Conservation (phyloP, 2,797 vertebrate genomes). For the Triplophysa yarkandensis region DNA sequence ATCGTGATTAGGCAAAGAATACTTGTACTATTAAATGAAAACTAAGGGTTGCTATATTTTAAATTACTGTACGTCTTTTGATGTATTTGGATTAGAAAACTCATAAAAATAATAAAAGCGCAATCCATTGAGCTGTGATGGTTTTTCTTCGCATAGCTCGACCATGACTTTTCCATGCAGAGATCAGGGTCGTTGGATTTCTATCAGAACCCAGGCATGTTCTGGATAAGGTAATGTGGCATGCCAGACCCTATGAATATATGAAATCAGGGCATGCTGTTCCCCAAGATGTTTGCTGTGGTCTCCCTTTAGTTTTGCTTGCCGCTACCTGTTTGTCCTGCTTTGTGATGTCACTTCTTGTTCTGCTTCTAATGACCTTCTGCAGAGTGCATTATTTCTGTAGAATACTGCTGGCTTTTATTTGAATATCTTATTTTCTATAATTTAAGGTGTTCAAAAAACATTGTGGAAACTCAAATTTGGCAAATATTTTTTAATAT, state of each 20-base stretch:
- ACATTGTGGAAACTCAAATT: no score
- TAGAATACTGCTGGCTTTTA: not conserved
- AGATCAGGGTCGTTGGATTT: constrained; percentile 98
- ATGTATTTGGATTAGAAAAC: no score
- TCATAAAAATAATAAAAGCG: no score
- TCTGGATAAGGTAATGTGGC: constrained; percentile 97
- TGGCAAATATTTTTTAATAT: no score
- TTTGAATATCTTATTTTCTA: not conserved
- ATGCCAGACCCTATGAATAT: constrained; percentile 70
- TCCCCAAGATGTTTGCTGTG: not conserved
- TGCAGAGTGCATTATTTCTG: not conserved
- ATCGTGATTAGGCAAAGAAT: not conserved
- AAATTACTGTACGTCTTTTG: no score
- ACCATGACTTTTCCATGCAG: constrained; percentile 97
- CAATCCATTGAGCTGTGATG: constrained; percentile 29
- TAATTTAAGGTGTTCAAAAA: no score
- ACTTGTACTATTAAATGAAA: not conserved
- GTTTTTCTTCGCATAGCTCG: constrained; percentile 93
- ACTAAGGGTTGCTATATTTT: not conserved
- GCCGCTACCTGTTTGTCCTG: not conserved
- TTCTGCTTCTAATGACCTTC: constrained; percentile 3
- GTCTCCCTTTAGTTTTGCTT: not conserved
- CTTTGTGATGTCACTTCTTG: constrained; percentile 8
- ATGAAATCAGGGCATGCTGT: not conserved
- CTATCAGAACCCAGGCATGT: constrained; percentile 97